phyloP scores from a whole-genome alignment of 1,140 invertebrate species.

The Sycophaga agraensis region DNA sequence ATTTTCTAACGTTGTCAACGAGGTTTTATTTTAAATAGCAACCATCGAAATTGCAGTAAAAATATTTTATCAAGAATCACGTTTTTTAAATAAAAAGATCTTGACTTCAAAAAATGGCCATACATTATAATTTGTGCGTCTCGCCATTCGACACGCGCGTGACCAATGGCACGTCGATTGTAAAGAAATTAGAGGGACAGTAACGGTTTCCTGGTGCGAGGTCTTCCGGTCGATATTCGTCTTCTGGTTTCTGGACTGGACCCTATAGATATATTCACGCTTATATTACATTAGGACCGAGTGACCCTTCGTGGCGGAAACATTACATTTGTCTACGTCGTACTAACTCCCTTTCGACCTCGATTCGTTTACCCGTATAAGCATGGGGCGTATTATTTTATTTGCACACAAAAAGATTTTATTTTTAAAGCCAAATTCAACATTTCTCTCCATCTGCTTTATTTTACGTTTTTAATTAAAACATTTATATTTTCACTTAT shows the following conservation, averaged over 20 bases:
- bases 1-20: no score
- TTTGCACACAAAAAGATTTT: constrained; percentile 1
- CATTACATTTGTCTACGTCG: constrained; percentile 37
- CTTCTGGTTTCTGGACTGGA: constrained; percentile 42
- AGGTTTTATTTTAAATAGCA: no score
- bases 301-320: constrained; percentile 37
- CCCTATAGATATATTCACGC: constrained; percentile 4
- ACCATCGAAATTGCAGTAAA: no score
- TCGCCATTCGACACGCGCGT: constrained; percentile 47
- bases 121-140: constrained; percentile 43
- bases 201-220: constrained; percentile 56
- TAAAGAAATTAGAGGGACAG: constrained; percentile 58
- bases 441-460: no score
- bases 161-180: constrained; percentile 56
- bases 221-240: constrained; percentile 56
- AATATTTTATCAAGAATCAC: no score
- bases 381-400: background rate
- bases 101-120: no score
- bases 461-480: no score
- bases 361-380: background rate
- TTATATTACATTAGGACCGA: constrained; percentile 18
- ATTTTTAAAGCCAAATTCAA: no score
- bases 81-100: no score
- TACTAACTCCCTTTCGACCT: background rate
- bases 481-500: no score